Evolutionary conservation across 2,797 vertebrate species (phyloP), one percentile per base, ranked within the genome.

Genomic region (Buphagus erythrorhynchus): DNA sequence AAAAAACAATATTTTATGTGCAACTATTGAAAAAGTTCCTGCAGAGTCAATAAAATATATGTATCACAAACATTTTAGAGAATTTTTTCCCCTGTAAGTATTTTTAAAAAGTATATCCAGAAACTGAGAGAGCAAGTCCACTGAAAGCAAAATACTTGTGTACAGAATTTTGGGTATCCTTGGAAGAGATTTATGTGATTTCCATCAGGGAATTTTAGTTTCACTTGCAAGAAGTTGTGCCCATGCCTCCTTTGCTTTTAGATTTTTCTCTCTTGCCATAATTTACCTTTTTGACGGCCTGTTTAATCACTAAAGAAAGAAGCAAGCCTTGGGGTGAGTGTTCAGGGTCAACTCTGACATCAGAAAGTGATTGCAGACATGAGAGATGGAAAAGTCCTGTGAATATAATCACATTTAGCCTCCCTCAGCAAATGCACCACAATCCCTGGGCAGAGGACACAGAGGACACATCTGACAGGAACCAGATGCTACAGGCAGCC

Each of bases 271-370:
- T 86, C 85, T 59, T 65, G 25, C 38, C 61, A 51, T 57, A 92
- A 95, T 25, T 62, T 92, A 55, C 35, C 79, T 55, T 95, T 97
- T 36, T 69, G 66, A 91, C 88, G 89, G 54, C 51, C 84, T 71
- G 76, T 93, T 84, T 87, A 97, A 95, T 80, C 86, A 77, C 8
- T 13, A 67, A 61, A 54, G 35, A 26, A 84, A 75, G 55, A 71
- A 55, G 22, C 20, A 67, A 81, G n/a, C 46, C 42, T 46, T 78
- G 17, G 61, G 68, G 93, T 45, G 43, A 3, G 2, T 5, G 38
- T n/a, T 38, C 48, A 87, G 48, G 26, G 69, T 81, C 62, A 87
- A 68, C 43, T 86, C 33, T 29, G 59, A 36, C 43, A 97, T 55
- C 72, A 95, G 67, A 68, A 89, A 57, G 61, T 24, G 19, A 88